Evolutionary conservation across 2,888 invertebrate genomes (phyloP), one percentile per base, ranked within the genome.

Genomic region (Dasysyrphus tricinctus): DNA sequence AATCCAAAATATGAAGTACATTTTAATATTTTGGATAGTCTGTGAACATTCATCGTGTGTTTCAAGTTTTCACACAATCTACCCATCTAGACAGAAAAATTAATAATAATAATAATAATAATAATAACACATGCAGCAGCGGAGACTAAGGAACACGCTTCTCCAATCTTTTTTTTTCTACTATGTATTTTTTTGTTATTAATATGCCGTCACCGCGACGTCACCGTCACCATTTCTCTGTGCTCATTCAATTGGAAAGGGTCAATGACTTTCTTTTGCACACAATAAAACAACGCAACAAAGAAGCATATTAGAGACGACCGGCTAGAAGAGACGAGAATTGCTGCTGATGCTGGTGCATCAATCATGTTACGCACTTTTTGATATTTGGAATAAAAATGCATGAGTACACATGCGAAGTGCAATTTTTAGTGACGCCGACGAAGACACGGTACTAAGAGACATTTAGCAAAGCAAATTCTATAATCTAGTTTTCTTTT

Each of bases 241-340:
- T 49, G 77, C 74, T 85, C 77, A 85, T 85, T 85, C 81, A 80
- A 78, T 85, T 85, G 85, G 77, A 85, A 85, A 85, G 72, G 85
- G 73, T 85, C 85, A 81, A 63, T 78, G 85, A 85, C 85, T 74
- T 70, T 73, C 80, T 79, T 49, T 70, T 44, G 42, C 74, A 69
- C 65, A 73, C 56, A 61, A 85, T 72, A 77, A n/a, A n/a, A n/a
- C n/a, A n/a, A 70, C 76, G 72, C 72, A 72, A 70, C 47, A 74
- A 44, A 69, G 65, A 72, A 59, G 69, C 11, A 77, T 47, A 65
- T 73, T 57, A 32, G n/a, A 57, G 12, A 54, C 69, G 67, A 9
- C 54, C 14, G 49, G 24, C 37, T 49, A 49, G 39, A 69, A 29
- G 39, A 69, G 51, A 37, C 39, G 51, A 37, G n/a, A 39, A 6